These are phyloP conservation scores for Watsonalla binaria DNA, from an alignment of 2,888 invertebrate species.

Conservation along the genomic window DNA sequence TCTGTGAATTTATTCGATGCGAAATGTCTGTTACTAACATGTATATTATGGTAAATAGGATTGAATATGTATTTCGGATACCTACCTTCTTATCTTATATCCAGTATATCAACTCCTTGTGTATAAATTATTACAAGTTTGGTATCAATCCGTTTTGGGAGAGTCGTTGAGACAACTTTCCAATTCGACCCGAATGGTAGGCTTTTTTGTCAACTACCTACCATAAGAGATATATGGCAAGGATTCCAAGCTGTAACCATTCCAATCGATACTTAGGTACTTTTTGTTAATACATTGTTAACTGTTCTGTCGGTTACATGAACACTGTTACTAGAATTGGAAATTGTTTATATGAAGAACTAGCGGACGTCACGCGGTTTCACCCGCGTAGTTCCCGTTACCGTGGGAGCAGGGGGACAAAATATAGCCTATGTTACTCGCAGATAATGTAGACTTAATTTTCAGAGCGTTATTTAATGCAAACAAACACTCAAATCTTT, in stretches of 20 bases:
- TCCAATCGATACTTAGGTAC: background rate
- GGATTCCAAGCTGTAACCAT: slow-evolving; percentile 11
- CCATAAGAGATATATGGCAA: slow-evolving; percentile 26
- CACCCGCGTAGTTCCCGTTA: too few species aligned
- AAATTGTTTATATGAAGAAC: too few species aligned
- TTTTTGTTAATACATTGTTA: too few species aligned
- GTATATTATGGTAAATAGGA: slow-evolving; percentile 7
- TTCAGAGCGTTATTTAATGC: too few species aligned
- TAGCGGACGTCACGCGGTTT: too few species aligned
- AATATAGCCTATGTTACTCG: too few species aligned
- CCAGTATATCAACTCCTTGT: slow-evolving; percentile 17
- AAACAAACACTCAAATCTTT: too few species aligned
- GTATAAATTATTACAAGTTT: slow-evolving; percentile 22
- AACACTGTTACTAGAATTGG: too few species aligned
- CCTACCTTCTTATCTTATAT: slow-evolving; percentile 6
- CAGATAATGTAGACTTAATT: too few species aligned
- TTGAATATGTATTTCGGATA: slow-evolving; percentile 13
- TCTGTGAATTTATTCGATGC: background rate
- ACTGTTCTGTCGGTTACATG: too few species aligned
- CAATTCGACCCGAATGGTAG: slow-evolving; percentile 46
- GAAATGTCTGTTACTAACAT: too few species aligned
- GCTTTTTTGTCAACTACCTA: slow-evolving; percentile 35
- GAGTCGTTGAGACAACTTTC: slow-evolving; percentile 47
- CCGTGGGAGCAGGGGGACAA: too few species aligned
- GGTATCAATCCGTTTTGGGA: slow-evolving; percentile 43